phyloP scores from a whole-genome alignment of 2,113 vertebrate genomes.

The Petaurus breviceps region DNA sequence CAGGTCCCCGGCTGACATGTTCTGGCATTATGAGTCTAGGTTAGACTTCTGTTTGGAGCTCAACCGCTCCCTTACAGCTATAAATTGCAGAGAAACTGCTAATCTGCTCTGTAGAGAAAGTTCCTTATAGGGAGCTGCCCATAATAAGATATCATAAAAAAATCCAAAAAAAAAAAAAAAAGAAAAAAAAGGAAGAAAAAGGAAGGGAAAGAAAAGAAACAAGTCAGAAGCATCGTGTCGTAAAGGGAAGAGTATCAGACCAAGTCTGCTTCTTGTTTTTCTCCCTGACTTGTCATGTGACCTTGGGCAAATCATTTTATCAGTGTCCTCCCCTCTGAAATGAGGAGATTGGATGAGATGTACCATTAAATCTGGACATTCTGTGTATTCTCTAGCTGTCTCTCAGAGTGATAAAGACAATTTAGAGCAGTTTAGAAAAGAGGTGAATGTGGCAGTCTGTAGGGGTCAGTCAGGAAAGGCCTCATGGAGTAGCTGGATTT shows the following conservation, averaged over 20 bases:
- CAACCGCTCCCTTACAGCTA: neutral
- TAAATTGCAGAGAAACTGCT: neutral
- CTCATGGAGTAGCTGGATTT: neutral
- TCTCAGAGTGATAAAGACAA: neutral
- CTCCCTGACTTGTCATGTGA: neutral
- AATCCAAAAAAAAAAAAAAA: neutral
- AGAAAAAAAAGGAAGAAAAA: neutral
- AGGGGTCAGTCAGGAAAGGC: neutral
- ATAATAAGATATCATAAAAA: neutral
- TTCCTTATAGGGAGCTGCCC: neutral
- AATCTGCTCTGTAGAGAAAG: neutral
- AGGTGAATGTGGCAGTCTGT: neutral
- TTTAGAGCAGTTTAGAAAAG: neutral
- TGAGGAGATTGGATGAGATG: neutral
- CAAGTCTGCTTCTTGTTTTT: neutral
- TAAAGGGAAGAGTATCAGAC: neutral
- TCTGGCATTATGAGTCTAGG: neutral
- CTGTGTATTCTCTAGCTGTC: neutral
- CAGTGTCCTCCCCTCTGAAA: neutral
- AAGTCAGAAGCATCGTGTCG: neutral
- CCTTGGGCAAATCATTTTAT: neutral
- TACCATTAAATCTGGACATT: neutral
- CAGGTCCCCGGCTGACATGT: neutral
- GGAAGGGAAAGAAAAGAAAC: neutral
- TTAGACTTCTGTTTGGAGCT: neutral